Base-by-base conservation (phyloP, 2,888 invertebrate genomes). In the Elmis aenea region DNA sequence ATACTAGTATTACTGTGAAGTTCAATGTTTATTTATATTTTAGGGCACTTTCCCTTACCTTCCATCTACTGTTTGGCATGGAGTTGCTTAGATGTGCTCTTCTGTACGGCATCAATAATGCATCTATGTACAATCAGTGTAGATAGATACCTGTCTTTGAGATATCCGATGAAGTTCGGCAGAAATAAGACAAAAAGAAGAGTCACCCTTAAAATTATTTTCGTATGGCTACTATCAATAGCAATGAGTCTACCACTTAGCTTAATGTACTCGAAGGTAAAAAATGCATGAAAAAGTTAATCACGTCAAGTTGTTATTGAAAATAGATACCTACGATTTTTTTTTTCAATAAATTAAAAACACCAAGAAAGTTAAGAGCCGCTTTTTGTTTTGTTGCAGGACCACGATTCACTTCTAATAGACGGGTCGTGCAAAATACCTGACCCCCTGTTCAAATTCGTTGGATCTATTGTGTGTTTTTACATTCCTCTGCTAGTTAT, bases 61-160 rank as follows among this genome's bases (percentile, higher is more conserved):
- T 81, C 88, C 3, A 81, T 84, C 30, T 88, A 87, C 68, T 94
- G 95, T 65, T 79, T 96, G 51, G 84, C 85, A 32, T 96, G 94
- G 94, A 90, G 94, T 51, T 91, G 91, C 55, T 76, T 94, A 59
- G 96, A 96, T 69, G 95, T 96, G 2, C 73, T 96, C 1, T 91
- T 94, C 63, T 96, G 96, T 68, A 96, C 96, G 0, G 92, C 95
- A 1, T 93, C 93, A 49, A 96, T 96, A 57, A 89, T 96, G 81
- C 96, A 97, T 66, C 75, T 96, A 24, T 95, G 95, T 63, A 95
- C 94, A 23, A 95, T 96, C 62, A 93, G 94, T 46, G 84, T 96
- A 44, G 96, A 96, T 71, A 81, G 95, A 58, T 95, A 91, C 68
- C 77, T 94, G 28, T 92, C 91, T 13, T 76, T 92, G 33, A 79